Evolutionary conservation across 2,113 vertebrate species (phyloP), one percentile per base, ranked within the genome.

Genomic region (Trochalopteron elliotii): DNA sequence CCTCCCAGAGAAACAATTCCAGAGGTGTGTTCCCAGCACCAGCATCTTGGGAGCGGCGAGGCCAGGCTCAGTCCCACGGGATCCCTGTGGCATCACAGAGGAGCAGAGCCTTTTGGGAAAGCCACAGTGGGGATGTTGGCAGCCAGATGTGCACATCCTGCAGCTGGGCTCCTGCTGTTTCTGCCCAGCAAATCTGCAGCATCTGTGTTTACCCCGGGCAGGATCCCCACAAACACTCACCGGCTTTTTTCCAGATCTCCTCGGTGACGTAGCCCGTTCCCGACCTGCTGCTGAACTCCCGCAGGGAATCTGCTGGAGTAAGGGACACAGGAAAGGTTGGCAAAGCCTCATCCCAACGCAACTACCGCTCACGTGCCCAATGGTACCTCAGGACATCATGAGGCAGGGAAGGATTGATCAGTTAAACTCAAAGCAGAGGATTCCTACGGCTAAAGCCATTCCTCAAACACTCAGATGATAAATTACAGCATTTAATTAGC

Each of bases 161-260:
- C 76, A 78, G 87, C 69, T 83, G 77, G 64, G 55, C 49, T 83
- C 9, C 49, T 56, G 71, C 68, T 11, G 27, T 12, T 83, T 5
- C 47, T 31, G 49, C 69, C 23, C 39, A 70, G 80, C 89, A 25
- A 6, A 47, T 2, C 44, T 2, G 6, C 71, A 40, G 81, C 25
- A 27, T 19, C 47, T 81, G 78, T 35, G 70, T 28, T 59, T 19
- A 65, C 31, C 53, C 11, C 27, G 5, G 2, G 31, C 84, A 28
- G 77, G 16, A 19, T 15, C 55, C 70, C 35, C 9, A 35, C 31
- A 63, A 83, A 87, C 75, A 96, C 98, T 98, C 97, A 99, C 99
- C 99, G 92, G 99, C 99, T 98, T 99, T 99, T 89, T 99, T 99
- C 99, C 99, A 99, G 53, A 99, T 99, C 97, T 99, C 99, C 93